Percentiles rank a stretch among this genome's conserved stretches.
phyloP scores from a whole-genome alignment of 2,113 vertebrate species.

The Cichladusa arquata region DNA sequence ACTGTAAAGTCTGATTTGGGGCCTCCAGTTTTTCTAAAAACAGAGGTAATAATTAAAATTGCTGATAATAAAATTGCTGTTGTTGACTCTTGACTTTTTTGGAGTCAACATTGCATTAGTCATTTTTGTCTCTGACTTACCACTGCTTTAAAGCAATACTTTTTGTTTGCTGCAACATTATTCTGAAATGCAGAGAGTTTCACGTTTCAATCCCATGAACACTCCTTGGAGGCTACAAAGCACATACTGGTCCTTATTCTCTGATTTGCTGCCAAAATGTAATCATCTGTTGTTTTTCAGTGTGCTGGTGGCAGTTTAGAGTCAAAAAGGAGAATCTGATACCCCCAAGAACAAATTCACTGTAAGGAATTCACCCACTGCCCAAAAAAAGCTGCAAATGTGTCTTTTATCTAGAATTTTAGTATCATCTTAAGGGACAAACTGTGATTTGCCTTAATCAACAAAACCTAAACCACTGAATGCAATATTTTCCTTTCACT shows the following conservation, averaged over 20 bases:
- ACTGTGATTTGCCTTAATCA: background rate
- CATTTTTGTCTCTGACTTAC: background rate
- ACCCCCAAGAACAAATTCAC: background rate
- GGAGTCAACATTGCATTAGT: background rate
- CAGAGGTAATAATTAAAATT: background rate
- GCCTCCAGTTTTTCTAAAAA: background rate
- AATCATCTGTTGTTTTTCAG: background rate
- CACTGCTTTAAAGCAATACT: background rate
- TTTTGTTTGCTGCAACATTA: background rate
- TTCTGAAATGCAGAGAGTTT: background rate
- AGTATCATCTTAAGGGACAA: background rate
- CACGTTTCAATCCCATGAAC: constrained; percentile 9
- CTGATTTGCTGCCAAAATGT: background rate
- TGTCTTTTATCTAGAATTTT: background rate
- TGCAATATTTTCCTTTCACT: background rate
- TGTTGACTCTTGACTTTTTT: background rate
- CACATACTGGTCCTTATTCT: background rate
- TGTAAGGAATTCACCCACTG: background rate
- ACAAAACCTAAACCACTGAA: background rate
- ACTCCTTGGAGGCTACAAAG: background rate
- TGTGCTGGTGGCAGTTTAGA: background rate
- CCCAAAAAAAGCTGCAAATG: background rate
- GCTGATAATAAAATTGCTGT: background rate
- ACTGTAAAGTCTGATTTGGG: background rate
- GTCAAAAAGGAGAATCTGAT: background rate